Base-by-base conservation (phyloP, 1,140 invertebrate genomes). In the Bemisia tabaci region DNA sequence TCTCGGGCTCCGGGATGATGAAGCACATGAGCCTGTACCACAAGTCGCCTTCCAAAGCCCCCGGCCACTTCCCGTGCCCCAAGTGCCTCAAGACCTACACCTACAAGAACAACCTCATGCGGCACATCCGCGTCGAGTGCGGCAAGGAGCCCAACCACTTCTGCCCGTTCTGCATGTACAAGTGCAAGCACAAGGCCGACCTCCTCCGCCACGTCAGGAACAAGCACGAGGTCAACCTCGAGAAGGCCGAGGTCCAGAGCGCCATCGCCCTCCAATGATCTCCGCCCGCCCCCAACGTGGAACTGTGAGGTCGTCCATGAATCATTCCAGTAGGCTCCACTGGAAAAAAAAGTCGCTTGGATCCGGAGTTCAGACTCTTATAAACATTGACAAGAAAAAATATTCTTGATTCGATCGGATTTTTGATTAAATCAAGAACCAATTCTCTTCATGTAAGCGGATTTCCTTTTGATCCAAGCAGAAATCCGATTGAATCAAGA, bases 101-200 rank as follows among this genome's bases (percentile, higher is more conserved):
- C 33, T 70, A 72, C 58, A 72, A 72, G 64, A 64, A 65, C 25
- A 71, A 79, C 26, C 74, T 81, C n/a, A 80, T 79, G 26, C 71
- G 80, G 67, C 80, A 81, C 73, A 79, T 79, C 68, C 77, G 78
- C 67, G 79, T 79, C 71, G 79, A 81, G 69, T 81, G 80, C 72
- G 84, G 83, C 62, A 84, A 86, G 59, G 65, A 68, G n/a, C 72
- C 72, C 0, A 68, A 71, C 61, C 72, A 72, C 61, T 68, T 68
- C 25, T 74, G 73, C 60, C 70, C 68, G 1, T 48, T 71, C 17
- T 74, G 73, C 33, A 67, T 68, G 24, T 68, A 72, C 27, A 72
- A 69, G 33, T 70, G 68, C n/a, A 71, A 72, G 48, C 73, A 72
- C 60, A 74, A 73, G 61, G 67, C 70, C 61, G 69, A 73, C 59